Evolutionary conservation across 2,797 vertebrate genomes (phyloP).

Genomic region (Selene dorsalis): DNA sequence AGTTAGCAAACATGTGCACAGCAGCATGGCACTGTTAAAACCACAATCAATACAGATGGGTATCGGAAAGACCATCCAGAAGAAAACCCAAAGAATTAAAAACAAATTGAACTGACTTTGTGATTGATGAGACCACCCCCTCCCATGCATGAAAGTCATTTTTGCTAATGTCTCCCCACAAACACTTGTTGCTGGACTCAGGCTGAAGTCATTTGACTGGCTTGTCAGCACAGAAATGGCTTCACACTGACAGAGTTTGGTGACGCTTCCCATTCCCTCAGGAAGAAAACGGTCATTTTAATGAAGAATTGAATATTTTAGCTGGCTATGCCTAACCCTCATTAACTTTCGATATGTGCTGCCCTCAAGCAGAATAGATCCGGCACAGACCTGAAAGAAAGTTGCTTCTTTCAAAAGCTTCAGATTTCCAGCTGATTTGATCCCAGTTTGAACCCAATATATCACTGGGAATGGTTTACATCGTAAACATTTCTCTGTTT

Average conservation of each 20-base stretch:
- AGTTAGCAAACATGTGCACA: not conserved
- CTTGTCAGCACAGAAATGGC: conserved; percentile 24
- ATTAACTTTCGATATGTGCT: conserved; percentile 57
- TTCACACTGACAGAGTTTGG: conserved; percentile 20
- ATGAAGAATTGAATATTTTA: conserved; percentile 69
- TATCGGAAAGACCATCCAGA: not conserved
- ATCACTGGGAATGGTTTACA: not conserved
- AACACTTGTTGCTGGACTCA: conserved; percentile 25
- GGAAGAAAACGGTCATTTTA: conserved; percentile 52
- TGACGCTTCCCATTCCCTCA: conserved; percentile 19
- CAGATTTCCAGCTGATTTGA: not conserved
- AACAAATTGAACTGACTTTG: not conserved
- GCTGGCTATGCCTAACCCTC: conserved; percentile 52
- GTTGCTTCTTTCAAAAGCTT: conserved; percentile 8
- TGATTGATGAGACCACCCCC: conserved; percentile 5
- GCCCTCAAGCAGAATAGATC: conserved; percentile 48
- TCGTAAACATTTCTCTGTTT: not conserved
- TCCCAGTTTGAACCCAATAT: not conserved
- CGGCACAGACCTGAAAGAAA: conserved; percentile 29
- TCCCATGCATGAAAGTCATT: not conserved
- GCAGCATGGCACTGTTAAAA: not conserved
- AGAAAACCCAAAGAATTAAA: not conserved
- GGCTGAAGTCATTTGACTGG: conserved; percentile 18
- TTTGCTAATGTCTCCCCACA: not conserved
- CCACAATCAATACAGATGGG: not conserved